phyloP scores from a whole-genome alignment of 2,113 vertebrate genomes.

The Scartelaos histophorus region DNA sequence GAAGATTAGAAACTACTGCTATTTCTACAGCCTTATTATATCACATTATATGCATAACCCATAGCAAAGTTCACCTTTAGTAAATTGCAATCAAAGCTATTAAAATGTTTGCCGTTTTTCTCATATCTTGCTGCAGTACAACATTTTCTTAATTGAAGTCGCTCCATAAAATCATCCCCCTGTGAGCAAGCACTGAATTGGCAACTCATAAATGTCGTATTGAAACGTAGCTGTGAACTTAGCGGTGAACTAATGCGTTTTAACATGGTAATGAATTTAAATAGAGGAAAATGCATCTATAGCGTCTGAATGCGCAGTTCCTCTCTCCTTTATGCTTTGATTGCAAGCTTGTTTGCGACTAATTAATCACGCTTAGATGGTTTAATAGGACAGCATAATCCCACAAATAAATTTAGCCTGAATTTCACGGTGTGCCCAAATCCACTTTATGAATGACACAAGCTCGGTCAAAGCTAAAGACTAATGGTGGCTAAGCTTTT shows the following conservation, averaged over 20 bases:
- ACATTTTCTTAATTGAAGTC: slow-evolving; percentile 48
- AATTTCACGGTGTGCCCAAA: slow-evolving; percentile 63
- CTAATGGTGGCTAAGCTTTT: slow-evolving; percentile 58
- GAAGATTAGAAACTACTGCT: too few species aligned
- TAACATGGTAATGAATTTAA: neutral
- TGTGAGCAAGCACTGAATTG: neutral
- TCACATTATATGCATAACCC: too few species aligned
- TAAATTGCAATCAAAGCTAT: neutral
- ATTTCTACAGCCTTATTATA: too few species aligned
- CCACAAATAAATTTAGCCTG: slow-evolving; percentile 46
- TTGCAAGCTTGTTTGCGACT: slow-evolving; percentile 49
- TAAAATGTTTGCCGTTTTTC: neutral
- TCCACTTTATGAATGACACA: slow-evolving; percentile 38
- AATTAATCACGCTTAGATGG: slow-evolving; percentile 64
- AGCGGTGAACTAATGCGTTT: neutral
- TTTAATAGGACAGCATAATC: slow-evolving; percentile 61
- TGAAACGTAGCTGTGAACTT: neutral
- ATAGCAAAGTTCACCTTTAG: neutral
- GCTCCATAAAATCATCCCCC: neutral
- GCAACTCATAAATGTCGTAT: neutral
- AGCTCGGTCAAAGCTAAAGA: slow-evolving; percentile 37
- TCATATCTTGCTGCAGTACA: neutral
- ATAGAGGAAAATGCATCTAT: neutral
- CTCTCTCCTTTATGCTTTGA: slow-evolving; percentile 32
- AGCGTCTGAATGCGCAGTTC: slow-evolving; percentile 12